Base-by-base conservation (phyloP, 2,113 vertebrate genomes). In the Chaetops frenatus region DNA sequence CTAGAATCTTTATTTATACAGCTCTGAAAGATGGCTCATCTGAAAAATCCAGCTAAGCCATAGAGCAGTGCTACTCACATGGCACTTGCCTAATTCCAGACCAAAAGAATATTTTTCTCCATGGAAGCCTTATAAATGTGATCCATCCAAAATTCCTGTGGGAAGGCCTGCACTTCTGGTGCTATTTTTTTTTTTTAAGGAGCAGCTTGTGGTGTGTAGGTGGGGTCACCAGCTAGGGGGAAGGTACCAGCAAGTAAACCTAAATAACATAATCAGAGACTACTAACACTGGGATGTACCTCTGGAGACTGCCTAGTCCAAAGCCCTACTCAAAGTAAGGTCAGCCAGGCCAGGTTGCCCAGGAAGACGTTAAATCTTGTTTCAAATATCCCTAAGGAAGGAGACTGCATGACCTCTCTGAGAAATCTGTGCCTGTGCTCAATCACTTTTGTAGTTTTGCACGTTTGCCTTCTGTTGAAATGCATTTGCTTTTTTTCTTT, bases 1-100 rank as follows among this genome's bases (percentile, higher is more conserved):
- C 33, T 42, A 24, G 13, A n/a, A n/a, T 65, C 17, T 94, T 80
- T 90, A 70, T 88, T 91, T 95, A 66, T 36, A 80, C 33, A 82
- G 24, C 58, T 62, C 50, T 64, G 66, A 66, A 58, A 85, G 21
- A 73, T 23, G 56, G 16, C 27, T 74, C 1, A 0, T 53, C 56
- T 61, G 38, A 72, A 85, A 91, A 72, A 54, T 8, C 31, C 66
- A 73, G 21, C 45, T 44, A 35, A 53, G 22, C 57, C 38, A 31
- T 6, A 45, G 23, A 64, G 44, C 40, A 79, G 47, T 4, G 0
- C 29, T 87, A 11, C 44, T 91, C 53, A 31, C 48, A 8, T 17
- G 11, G 61, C 20, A 79, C 31, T 69, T 76, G n/a, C 25, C n/a
- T 80, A 38, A 31, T 27, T 84, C 29, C 77, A 81, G 18, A 66